Percentiles rank a stretch among this genome's conserved stretches.
These are phyloP conservation scores for Perizoma flavofasciatum DNA, from an alignment of 2,888 invertebrate genomes.

Conservation along the genomic window DNA sequence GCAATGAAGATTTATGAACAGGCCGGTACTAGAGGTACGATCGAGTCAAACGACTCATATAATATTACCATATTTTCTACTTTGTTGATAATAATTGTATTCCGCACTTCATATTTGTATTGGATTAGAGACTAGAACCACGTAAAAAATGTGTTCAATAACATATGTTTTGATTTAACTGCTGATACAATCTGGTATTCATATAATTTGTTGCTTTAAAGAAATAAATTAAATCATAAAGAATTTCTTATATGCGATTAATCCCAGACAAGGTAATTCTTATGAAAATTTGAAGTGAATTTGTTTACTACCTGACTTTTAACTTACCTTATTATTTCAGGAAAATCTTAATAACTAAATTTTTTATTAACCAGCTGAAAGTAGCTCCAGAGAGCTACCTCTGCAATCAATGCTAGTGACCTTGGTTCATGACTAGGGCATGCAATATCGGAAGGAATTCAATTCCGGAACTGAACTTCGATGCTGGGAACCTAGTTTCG, in stretches of 20 bases:
- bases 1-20: conserved; percentile 84
- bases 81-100: conserved; percentile 58
- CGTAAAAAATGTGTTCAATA: conserved; percentile 33
- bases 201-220: conserved; percentile 20
- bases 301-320: neutral
- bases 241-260: conserved; percentile 1
- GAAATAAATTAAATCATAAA: no score
- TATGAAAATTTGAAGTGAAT: conserved; percentile 10
- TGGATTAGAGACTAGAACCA: conserved; percentile 41
- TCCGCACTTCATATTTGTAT: conserved; percentile 51
- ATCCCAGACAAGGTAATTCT: conserved; percentile 2
- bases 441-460: no score
- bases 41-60: conserved; percentile 63
- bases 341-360: neutral
- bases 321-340: neutral
- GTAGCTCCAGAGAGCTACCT: no score
- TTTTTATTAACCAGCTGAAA: neutral
- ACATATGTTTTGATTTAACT: conserved; percentile 36
- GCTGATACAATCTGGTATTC: conserved; percentile 25
- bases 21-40: conserved; percentile 61
- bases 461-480: no score
- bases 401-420: no score
- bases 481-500: no score
- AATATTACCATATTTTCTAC: conserved; percentile 58
- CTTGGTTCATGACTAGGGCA: no score